Base-by-base conservation (phyloP, 2,797 vertebrate species). In the Rousettus madagascariensis region DNA sequence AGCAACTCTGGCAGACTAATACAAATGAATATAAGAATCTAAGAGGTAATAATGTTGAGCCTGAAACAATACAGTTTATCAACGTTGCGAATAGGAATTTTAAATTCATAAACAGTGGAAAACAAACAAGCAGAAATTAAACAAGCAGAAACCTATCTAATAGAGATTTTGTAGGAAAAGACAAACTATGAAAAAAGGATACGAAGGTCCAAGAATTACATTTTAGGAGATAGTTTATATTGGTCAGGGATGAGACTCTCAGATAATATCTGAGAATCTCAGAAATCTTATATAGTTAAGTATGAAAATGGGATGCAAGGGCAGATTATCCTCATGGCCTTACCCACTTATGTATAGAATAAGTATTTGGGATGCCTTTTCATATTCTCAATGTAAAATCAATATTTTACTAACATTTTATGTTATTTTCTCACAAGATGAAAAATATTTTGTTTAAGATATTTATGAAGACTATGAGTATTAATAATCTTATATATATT, bases 401-500 rank as follows among this genome's bases (percentile, higher is more conserved):
- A 75, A 66, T 89, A 79, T 51, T 66, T 33, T 12, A 74, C 20
- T 12, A 66, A 24, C 19, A 55, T 0, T 66, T 22, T 41, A 55
- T 86, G 26, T 46, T 30, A 46, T 65, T 41, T 79, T 87, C 43
- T 85, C 22, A 65, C 12, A 6, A 9, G 41, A 57, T 57, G 13
- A 86, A 90, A 77, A 69, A 30, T 84, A 65, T 72, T 92, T 63
- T 43, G 30, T 78, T 84, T n/a, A 63, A 69, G 33, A 20, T 95
- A 16, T 26, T 57, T 83, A n/a, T 53, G 46, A 88, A 78, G 30
- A 16, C 2, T n/a, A 9, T 41, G 20, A 36, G 2, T 38, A 53
- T 43, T 88, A 82, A 55, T 59, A 53, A 66, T 72, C n/a, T 85
- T 86, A 68, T 36, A 43, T 19, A 11, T 17, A 49, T 28, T 85